These are phyloP conservation scores for Cydia splendana DNA, from an alignment of 1,140 invertebrate species.

Conservation along the genomic window DNA sequence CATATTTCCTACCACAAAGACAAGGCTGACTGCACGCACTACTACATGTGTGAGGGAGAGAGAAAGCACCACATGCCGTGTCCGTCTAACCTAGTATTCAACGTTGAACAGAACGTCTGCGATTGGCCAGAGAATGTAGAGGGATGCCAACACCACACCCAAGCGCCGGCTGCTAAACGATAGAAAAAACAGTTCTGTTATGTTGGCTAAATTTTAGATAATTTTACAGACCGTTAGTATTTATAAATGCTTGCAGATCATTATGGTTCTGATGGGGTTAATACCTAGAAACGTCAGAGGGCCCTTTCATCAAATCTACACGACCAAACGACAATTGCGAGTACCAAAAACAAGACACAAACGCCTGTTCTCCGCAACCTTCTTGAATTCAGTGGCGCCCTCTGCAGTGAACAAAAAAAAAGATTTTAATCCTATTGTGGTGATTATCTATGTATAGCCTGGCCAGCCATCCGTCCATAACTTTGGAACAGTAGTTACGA, in stretches of 20 bases:
- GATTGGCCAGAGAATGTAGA: constrained; percentile 98
- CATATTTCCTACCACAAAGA: constrained; percentile 96
- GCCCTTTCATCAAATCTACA: neutral
- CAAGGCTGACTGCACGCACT: constrained; percentile 94
- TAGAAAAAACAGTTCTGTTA: constrained; percentile 43
- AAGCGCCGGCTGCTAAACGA: constrained; percentile 84
- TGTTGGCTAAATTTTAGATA: constrained; percentile 38
- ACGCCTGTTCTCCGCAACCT: neutral
- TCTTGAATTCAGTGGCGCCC: neutral
- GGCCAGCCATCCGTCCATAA: neutral
- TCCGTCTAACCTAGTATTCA: constrained; percentile 96
- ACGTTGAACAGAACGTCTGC: constrained; percentile 95
- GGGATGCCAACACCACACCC: constrained; percentile 90
- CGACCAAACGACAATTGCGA: neutral
- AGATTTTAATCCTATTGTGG: neutral
- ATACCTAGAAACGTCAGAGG: neutral
- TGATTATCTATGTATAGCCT: neutral
- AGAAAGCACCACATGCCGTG: constrained; percentile 98
- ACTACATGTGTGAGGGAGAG: constrained; percentile 97
- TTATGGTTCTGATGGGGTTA: neutral
- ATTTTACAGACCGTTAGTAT: constrained; percentile 34
- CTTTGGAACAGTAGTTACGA: neutral
- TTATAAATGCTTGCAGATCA: neutral
- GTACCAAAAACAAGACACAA: neutral
- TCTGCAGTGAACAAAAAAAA: neutral